Conservation (phyloP, 2,888 invertebrate species). For the Caprella mutica region DNA sequence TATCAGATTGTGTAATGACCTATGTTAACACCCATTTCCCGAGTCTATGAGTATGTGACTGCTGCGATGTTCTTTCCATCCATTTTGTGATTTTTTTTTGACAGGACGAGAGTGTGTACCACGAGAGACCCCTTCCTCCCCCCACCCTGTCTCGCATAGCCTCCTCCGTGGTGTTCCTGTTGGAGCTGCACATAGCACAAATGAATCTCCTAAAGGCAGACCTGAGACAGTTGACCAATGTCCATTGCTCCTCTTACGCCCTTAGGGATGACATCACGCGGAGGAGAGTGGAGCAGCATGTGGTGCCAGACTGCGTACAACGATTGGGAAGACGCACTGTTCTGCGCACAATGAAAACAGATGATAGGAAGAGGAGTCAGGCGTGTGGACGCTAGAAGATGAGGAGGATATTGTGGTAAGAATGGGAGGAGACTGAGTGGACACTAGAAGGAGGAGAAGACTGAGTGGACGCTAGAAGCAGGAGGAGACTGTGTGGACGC, state of each 20-base stretch:
- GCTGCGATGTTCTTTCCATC: too few relatives aligned
- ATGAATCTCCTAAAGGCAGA: conserved; percentile 38
- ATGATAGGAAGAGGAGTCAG: too few relatives aligned
- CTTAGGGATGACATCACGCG: conserved; percentile 7
- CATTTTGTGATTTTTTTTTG: background rate
- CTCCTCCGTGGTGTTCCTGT: conserved; percentile 37
- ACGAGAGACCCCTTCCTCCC: conserved; percentile 36
- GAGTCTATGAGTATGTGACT: too few relatives aligned
- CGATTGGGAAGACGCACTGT: conserved; percentile 8
- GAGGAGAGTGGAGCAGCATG: conserved; percentile 16
- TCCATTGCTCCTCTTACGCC: conserved; percentile 22
- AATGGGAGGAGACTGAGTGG: too few relatives aligned
- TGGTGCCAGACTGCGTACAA: conserved; percentile 20
- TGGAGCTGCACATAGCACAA: conserved; percentile 36
- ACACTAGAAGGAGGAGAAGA: too few relatives aligned
- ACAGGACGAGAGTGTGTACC: conserved; percentile 20
- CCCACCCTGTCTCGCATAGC: conserved; percentile 36
- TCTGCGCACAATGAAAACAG: too few relatives aligned
- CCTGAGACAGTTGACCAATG: conserved; percentile 38
- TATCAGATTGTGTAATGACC: too few relatives aligned
- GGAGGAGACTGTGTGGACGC: too few relatives aligned
- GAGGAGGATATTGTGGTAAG: too few relatives aligned
- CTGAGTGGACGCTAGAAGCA: too few relatives aligned
- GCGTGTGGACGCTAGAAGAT: too few relatives aligned
- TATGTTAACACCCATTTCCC: too few relatives aligned